Percentiles rank a stretch among this genome's conserved stretches.
Conservation (phyloP, 2,113 vertebrate genomes). For the Anolis carolinensis region DNA sequence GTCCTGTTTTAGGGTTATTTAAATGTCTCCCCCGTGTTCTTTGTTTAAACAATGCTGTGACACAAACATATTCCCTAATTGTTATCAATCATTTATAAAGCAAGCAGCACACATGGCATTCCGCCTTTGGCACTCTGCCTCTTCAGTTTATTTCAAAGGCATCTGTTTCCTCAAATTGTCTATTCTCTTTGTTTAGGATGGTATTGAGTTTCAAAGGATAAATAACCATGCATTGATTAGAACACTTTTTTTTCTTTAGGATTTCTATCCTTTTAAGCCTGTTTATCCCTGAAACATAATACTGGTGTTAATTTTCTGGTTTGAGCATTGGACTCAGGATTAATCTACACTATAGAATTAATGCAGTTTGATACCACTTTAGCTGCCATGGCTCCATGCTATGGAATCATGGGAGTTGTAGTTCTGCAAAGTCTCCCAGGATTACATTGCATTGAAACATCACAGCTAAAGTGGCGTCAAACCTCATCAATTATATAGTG, state of each 20-base stretch:
- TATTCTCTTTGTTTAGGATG: slow-evolving; percentile 43
- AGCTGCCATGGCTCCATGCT: too few species aligned
- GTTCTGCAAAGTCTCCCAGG: too few species aligned
- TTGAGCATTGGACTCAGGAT: too few species aligned
- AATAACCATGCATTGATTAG: neutral
- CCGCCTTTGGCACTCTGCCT: slow-evolving; percentile 36
- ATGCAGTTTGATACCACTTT: too few species aligned
- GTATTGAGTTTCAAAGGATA: slow-evolving; percentile 39
- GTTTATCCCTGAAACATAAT: neutral
- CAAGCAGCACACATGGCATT: slow-evolving; percentile 14
- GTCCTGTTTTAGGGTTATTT: slow-evolving; percentile 34
- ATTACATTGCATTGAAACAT: too few species aligned
- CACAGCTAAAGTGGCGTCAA: too few species aligned
- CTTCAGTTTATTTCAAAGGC: slow-evolving; percentile 50
- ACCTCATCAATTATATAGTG: too few species aligned
- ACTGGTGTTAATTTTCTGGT: neutral
- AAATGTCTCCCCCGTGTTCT: slow-evolving; percentile 13
- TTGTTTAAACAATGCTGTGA: slow-evolving; percentile 21
- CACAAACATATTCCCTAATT: neutral
- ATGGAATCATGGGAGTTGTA: too few species aligned
- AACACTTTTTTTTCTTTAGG: slow-evolving; percentile 13
- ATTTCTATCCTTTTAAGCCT: neutral
- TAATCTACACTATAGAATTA: too few species aligned
- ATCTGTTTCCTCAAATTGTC: slow-evolving; percentile 63
- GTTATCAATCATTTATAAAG: slow-evolving; percentile 41